These are phyloP conservation scores for Polydrusus tereticollis DNA, from an alignment of 2,888 invertebrate genomes.

Conservation along the genomic window DNA sequence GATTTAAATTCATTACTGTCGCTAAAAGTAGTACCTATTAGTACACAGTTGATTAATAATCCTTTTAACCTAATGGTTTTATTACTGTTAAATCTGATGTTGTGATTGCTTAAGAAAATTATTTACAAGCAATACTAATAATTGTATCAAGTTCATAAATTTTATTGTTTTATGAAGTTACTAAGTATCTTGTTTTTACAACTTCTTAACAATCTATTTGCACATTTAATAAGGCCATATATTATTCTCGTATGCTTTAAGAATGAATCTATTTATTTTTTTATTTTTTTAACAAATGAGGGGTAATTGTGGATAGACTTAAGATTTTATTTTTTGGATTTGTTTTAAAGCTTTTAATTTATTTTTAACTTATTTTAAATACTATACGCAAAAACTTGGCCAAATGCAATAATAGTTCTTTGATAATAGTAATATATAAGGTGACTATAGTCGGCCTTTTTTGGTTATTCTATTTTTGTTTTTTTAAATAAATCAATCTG, in stretches of 20 bases:
- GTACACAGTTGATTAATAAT: neutral
- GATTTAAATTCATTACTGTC: no score
- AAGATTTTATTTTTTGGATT: no score
- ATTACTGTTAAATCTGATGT: neutral
- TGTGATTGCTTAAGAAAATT: neutral
- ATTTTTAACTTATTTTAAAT: no score
- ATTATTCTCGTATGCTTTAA: conserved; percentile 25
- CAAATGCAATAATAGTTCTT: no score
- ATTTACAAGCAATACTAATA: conserved; percentile 17
- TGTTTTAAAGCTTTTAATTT: neutral
- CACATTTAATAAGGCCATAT: conserved; percentile 26
- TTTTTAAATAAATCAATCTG: no score
- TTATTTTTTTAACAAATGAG: neutral
- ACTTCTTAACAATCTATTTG: conserved; percentile 39
- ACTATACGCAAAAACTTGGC: no score
- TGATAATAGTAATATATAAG: no score
- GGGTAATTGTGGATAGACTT: no score
- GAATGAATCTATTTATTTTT: neutral
- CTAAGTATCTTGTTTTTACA: conserved; percentile 35
- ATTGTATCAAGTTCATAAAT: conserved; percentile 42
- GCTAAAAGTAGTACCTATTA: neutral
- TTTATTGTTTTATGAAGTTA: conserved; percentile 48
- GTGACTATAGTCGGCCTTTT: no score
- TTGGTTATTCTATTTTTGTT: no score
- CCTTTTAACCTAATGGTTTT: neutral